These are phyloP conservation scores for Donacobius atricapilla DNA, from an alignment of 2,113 vertebrate genomes.

Conservation along the genomic window DNA sequence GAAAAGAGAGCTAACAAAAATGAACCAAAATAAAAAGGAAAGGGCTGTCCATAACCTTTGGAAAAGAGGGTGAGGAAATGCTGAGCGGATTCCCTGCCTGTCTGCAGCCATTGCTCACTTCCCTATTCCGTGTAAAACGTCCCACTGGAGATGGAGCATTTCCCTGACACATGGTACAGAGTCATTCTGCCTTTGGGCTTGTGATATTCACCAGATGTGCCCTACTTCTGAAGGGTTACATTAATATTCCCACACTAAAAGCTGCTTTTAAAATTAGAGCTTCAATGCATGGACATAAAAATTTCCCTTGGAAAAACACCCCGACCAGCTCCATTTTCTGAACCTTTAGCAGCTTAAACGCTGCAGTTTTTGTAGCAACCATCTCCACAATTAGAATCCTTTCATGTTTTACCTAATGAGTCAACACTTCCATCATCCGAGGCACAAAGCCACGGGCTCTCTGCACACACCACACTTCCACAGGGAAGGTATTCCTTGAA, in stretches of 20 bases:
- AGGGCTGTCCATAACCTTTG: not conserved
- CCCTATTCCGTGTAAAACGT: not conserved
- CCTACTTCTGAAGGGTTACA: slow-evolving; percentile 48
- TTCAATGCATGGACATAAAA: not conserved
- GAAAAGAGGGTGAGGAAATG: not conserved
- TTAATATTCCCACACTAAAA: slow-evolving; percentile 33
- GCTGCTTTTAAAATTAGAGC: slow-evolving; percentile 34
- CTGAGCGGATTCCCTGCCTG: not conserved
- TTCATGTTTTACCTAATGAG: not conserved
- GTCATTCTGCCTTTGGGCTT: slow-evolving; percentile 16
- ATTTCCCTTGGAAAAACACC: not conserved
- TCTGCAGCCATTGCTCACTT: not conserved
- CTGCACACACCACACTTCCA: not conserved
- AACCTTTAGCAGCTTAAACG: not conserved
- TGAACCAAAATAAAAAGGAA: not conserved
- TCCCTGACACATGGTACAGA: slow-evolving; percentile 12
- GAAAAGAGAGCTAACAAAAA: not conserved
- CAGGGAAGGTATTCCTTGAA: not conserved
- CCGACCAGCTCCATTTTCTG: not conserved
- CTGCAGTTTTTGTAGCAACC: not conserved
- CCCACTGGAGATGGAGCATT: slow-evolving; percentile 40
- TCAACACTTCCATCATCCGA: not conserved
- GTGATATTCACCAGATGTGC: slow-evolving; percentile 37
- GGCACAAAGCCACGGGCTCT: not conserved
- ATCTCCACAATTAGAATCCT: not conserved